phyloP scores from a whole-genome alignment of 2,113 vertebrate genomes.

The Phylloscopus whistleri region DNA sequence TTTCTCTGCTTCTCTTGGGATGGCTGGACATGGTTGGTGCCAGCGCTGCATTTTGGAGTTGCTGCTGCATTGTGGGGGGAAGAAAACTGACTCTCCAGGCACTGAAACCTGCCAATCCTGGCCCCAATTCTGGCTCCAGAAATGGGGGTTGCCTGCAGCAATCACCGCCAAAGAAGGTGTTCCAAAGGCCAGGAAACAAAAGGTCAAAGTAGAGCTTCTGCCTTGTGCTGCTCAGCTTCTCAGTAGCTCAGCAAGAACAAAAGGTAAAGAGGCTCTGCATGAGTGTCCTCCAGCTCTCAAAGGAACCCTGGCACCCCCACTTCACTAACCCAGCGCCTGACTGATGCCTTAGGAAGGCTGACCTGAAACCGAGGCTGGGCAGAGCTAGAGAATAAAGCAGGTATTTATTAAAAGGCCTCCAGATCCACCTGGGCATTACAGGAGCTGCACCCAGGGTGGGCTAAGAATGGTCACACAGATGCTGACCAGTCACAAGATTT shows the following conservation, averaged over 20 bases:
- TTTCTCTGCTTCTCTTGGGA: not conserved
- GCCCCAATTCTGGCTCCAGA: fast-evolving
- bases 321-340: not conserved
- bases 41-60: fast-evolving
- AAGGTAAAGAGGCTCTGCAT: not conserved
- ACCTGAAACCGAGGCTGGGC: too few relatives aligned
- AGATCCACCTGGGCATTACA: too few relatives aligned
- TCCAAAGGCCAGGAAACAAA: not conserved
- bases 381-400: too few relatives aligned
- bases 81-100: fast-evolving
- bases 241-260: too few relatives aligned
- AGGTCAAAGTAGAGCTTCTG: not conserved
- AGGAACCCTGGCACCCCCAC: fast-evolving
- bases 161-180: fast-evolving
- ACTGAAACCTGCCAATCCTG: not conserved
- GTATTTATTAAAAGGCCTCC: too few relatives aligned
- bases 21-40: fast-evolving
- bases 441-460: too few relatives aligned
- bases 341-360: too few relatives aligned
- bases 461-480: too few relatives aligned
- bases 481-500: too few relatives aligned
- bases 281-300: not conserved
- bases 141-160: not conserved
- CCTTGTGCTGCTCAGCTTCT: not conserved
- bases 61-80: not conserved